Evolutionary conservation across 2,888 invertebrate species (phyloP), one percentile per base, ranked within the genome.

Genomic region (Eupsilia transversa): DNA sequence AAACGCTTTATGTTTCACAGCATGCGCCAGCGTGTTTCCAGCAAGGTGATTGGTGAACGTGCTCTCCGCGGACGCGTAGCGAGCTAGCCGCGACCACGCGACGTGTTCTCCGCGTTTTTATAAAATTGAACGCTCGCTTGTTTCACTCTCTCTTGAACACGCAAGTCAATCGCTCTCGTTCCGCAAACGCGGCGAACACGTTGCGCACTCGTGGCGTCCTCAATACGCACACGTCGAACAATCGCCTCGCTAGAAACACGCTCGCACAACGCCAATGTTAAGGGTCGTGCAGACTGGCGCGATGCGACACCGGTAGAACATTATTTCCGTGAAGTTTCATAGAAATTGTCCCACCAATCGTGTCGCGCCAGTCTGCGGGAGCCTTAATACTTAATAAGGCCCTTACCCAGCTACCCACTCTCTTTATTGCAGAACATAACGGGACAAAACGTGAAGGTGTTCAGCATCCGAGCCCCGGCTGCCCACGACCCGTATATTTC

Each of bases 391-490:
- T n/a, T n/a, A n/a, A n/a, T 9, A n/a, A 54, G 10, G 10, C 14
- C n/a, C 3, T 54, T 12, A 49, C 1, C 30, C 17, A 33, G 20
- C 33, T 10, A 65, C 3, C 23, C 9, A 49, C 12, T 12, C 14
- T 52, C 27, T 65, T 66, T 1, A 27, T 92, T 94, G 67, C 94
- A 95, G 95, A 95, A 95, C 73, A 87, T 92, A 10, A 95, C 92
- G 6, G 94, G 94, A 1, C 95, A 95, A 71, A 91, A 94, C 65
- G 89, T 95, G 33, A 94, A 94, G 82, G 90, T 95, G 2, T 85
- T 77, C 77, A 94, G 93, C 82, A 94, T 93, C 69, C 79, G 78
- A 30, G 86, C 89, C 0, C 90, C 89, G 72, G 67, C 84, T 10
- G n/a, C 3, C 14, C 14, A 27, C 3, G 43, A 27, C 0, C 49